Percentiles rank a stretch among this genome's conserved stretches.
phyloP scores from a whole-genome alignment of 2,888 invertebrate genomes.

The Heliothis peltigera region DNA sequence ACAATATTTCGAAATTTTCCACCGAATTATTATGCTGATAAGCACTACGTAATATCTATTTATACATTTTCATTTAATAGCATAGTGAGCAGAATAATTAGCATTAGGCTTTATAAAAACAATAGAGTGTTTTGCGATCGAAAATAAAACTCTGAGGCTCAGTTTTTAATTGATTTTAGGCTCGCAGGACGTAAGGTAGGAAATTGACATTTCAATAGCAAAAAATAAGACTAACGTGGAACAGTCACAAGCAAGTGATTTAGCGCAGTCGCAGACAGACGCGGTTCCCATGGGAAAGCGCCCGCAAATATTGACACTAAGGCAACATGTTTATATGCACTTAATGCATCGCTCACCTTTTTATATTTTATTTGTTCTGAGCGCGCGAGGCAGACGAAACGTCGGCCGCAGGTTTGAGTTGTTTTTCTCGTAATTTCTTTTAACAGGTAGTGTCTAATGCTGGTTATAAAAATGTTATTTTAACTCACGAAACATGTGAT shows the following conservation, averaged over 20 bases:
- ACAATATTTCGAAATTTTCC: constrained; percentile 1
- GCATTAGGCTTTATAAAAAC: constrained; percentile 27
- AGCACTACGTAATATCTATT: neutral
- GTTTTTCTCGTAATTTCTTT: constrained; percentile 86
- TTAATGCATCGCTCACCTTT: constrained; percentile 89
- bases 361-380: constrained; percentile 87
- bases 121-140: constrained; percentile 15
- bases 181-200: constrained; percentile 63
- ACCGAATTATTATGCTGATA: neutral
- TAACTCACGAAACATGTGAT: constrained; percentile 60
- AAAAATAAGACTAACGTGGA: constrained; percentile 79
- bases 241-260: constrained; percentile 79
- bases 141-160: constrained; percentile 59
- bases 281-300: constrained; percentile 88
- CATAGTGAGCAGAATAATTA: constrained; percentile 9
- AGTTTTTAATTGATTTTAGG: constrained; percentile 78
- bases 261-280: constrained; percentile 75
- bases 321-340: constrained; percentile 89
- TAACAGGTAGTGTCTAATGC: constrained; percentile 85
- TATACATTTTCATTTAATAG: constrained; percentile 4
- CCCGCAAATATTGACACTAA: constrained; percentile 89
- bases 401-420: constrained; percentile 84
- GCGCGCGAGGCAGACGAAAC: constrained; percentile 85
- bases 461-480: constrained; percentile 78
- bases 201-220: constrained; percentile 87